phyloP scores from a whole-genome alignment of 2,888 invertebrate species.

The Clivina fossor region DNA sequence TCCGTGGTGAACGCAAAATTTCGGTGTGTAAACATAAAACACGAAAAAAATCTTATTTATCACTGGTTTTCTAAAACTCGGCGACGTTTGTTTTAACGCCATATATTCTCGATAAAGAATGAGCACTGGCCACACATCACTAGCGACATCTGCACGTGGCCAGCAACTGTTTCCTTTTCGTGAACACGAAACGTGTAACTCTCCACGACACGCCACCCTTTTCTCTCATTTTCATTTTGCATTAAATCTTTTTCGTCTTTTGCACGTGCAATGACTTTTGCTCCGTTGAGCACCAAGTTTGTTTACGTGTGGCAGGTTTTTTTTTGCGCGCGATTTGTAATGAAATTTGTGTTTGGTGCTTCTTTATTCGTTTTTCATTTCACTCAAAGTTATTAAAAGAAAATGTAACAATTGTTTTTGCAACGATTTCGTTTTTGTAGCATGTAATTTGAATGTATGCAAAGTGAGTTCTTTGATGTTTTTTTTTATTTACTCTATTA shows the following conservation, averaged over 20 bases:
- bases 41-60: slow-evolving; percentile 25
- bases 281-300: slow-evolving; percentile 11
- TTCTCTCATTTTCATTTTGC: slow-evolving; percentile 1
- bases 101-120: slow-evolving; percentile 22
- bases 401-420: too few species aligned
- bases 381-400: too few species aligned
- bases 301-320: slow-evolving; percentile 17
- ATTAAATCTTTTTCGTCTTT: slow-evolving; percentile 5
- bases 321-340: slow-evolving; percentile 14
- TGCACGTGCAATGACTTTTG: slow-evolving; percentile 17
- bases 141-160: slow-evolving; percentile 27
- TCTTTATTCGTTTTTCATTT: background rate
- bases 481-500: too few species aligned
- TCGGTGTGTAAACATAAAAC: slow-evolving; percentile 18
- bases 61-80: slow-evolving; percentile 8
- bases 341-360: background rate
- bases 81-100: slow-evolving; percentile 23
- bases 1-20: too few species aligned
- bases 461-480: too few species aligned
- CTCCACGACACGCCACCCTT: background rate
- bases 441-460: too few species aligned
- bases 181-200: background rate
- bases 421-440: too few species aligned
- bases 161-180: background rate
- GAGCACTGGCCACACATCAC: slow-evolving; percentile 27